Evolutionary conservation across 2,797 vertebrate species (phyloP), one percentile per base, ranked within the genome.

Genomic region (Phalloptychus januarius): DNA sequence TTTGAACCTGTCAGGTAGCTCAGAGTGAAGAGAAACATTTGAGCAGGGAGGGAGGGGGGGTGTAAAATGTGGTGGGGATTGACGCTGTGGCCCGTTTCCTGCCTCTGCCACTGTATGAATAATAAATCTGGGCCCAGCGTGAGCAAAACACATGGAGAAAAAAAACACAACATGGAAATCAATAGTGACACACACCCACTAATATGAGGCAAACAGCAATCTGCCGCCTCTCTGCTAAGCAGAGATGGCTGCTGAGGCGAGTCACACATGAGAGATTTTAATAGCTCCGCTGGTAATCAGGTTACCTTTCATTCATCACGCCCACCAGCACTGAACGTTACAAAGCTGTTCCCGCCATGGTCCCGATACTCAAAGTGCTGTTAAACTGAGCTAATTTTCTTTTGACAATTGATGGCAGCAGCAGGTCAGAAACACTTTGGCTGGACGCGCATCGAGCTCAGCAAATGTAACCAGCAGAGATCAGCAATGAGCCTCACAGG

Each of bases 191-290:
- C 72, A 83, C 82, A 76, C 79, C 77, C 80, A 80, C 82, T 85
- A 82, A 87, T 87, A 85, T 67, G 89, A 87, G 83, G 20, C 83
- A 73, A 81, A 81, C 79, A 77, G 82, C 85, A 85, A 85, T 85
- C 79, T 85, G 82, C 70, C 71, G 81, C 54, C 74, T 50, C 15
- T 72, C 86, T 75, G 87, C 79, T 85, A 87, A 87, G 86, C 79
- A 65, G 77, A 88, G 77, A 74, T 73, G 85, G 89, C 72, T 87
- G 75, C 84, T 71, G 76, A 75, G 85, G 83, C 77, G 65, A 88
- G 92, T 94, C 92, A 95, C 93, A 92, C 93, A 93, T 87, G 89
- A 94, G 87, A 85, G 92, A 82, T 90, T 95, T 95, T 93, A 95
- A 94, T 94, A 92, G 93, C 88, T 90, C 83, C 48, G 75, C 71